These are phyloP conservation scores for Drosophila nigrodunni DNA, from an alignment of 1,140 invertebrate species.

Conservation along the genomic window DNA sequence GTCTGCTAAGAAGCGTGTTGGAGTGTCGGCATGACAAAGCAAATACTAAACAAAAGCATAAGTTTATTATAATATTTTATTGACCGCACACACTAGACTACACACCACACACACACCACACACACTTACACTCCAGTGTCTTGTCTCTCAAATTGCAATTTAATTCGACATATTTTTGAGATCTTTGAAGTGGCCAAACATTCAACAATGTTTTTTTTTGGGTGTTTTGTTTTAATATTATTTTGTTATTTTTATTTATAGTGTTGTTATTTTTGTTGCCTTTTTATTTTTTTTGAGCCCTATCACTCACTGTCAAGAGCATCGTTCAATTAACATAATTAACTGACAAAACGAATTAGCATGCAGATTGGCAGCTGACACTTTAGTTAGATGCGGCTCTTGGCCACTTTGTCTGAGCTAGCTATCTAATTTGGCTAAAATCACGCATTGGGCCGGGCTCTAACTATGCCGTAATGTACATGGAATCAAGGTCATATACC, in stretches of 20 bases:
- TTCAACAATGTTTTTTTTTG: constrained; percentile 73
- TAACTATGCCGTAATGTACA: constrained; percentile 13
- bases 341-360: constrained; percentile 74
- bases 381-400: constrained; percentile 40
- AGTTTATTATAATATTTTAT: constrained; percentile 11
- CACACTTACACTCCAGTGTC: constrained; percentile 23
- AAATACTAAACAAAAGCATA: not conserved
- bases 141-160: constrained; percentile 71
- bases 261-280: too few relatives aligned
- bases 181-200: constrained; percentile 65
- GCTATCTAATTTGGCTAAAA: constrained; percentile 16
- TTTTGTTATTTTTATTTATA: not conserved
- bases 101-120: constrained; percentile 1
- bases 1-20: constrained; percentile 14
- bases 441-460: constrained; percentile 12
- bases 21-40: constrained; percentile 9
- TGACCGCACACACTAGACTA: constrained; percentile 1
- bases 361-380: constrained; percentile 60
- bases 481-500: constrained; percentile 27
- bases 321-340: constrained; percentile 82
- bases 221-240: constrained; percentile 38
- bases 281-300: constrained; percentile 36
- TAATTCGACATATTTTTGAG: constrained; percentile 66
- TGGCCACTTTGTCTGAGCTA: constrained; percentile 5
- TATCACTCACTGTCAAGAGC: constrained; percentile 80